These are phyloP conservation scores for zebrafish (Danio rerio) DNA, from an alignment of 2,113 vertebrate species.

Conservation along the genomic window DNA sequence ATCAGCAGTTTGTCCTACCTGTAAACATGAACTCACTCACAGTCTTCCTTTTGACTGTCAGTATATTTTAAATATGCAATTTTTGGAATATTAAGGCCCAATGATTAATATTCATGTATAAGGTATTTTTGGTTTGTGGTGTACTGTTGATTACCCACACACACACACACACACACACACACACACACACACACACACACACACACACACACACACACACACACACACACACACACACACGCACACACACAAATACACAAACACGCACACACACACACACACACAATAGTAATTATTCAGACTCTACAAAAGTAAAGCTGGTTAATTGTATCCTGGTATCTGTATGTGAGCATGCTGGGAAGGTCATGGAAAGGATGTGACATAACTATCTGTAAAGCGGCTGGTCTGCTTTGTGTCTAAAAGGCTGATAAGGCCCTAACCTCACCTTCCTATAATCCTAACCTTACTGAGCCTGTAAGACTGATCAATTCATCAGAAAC, in stretches of 20 bases:
- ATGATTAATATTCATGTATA: background rate
- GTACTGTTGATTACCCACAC: background rate
- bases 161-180: background rate
- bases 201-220: background rate
- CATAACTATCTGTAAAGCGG: background rate
- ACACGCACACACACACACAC: background rate
- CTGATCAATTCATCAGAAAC: constrained; percentile 3
- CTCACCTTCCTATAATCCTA: constrained; percentile 1
- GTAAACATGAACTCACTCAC: constrained; percentile 2
- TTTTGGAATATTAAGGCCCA: background rate
- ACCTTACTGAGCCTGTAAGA: constrained; percentile 21
- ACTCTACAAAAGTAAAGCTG: background rate
- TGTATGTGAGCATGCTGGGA: background rate
- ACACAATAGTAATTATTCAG: background rate
- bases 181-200: background rate
- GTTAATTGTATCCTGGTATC: background rate
- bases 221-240: background rate
- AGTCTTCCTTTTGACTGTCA: background rate
- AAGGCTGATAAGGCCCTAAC: constrained; percentile 6
- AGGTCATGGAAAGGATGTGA: constrained; percentile 2
- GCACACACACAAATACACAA: background rate
- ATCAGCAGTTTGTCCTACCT: background rate
- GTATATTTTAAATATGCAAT: background rate
- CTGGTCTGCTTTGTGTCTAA: background rate
- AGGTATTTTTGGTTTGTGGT: background rate